phyloP scores from a whole-genome alignment of 2,113 vertebrate species.

The Pontoporia blainvillei region DNA sequence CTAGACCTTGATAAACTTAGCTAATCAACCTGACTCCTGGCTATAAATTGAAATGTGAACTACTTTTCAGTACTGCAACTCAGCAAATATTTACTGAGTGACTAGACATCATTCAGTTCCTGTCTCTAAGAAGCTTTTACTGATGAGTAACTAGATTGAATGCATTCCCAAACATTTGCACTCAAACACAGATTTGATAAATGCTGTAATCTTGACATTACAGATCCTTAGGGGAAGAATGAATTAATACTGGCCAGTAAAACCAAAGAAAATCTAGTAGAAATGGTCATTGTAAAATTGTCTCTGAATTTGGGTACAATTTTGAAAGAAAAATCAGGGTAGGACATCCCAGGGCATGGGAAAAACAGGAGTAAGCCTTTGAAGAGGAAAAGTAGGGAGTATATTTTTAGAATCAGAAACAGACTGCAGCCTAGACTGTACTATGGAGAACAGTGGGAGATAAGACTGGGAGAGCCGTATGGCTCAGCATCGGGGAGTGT shows the following conservation, averaged over 20 bases:
- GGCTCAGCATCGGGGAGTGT: neutral
- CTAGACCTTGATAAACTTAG: neutral
- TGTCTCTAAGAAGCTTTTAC: neutral
- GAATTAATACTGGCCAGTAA: neutral
- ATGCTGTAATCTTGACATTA: neutral
- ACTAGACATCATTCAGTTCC: neutral
- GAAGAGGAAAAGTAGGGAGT: neutral
- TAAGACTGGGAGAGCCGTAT: neutral
- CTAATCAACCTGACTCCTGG: neutral
- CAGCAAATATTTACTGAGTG: neutral
- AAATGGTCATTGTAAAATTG: neutral
- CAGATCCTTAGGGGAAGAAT: neutral
- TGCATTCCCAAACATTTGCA: neutral
- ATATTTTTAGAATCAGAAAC: neutral
- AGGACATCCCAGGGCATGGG: neutral
- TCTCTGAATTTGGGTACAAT: neutral
- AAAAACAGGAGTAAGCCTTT: neutral
- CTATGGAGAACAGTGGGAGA: neutral
- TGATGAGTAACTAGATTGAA: neutral
- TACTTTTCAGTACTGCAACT: neutral
- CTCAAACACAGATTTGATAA: neutral
- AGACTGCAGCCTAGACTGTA: neutral
- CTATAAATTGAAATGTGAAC: neutral
- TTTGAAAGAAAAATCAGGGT: neutral
- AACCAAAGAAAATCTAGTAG: neutral